Conservation (phyloP, 2,888 invertebrate genomes). For the Limnephilus auricula region DNA sequence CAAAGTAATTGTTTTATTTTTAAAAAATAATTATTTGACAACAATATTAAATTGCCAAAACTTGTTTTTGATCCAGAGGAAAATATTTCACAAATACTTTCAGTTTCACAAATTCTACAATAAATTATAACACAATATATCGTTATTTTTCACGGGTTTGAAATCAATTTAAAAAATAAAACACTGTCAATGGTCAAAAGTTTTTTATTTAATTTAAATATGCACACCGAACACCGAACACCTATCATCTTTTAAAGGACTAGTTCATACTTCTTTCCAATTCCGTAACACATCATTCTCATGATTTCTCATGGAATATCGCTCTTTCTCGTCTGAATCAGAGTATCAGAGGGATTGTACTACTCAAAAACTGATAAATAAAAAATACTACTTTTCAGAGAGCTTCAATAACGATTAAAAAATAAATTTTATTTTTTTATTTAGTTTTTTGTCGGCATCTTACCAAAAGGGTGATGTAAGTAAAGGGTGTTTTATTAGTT, state of each 20-base stretch:
- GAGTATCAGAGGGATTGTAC: neutral
- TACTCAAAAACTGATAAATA: neutral
- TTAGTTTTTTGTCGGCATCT: too few relatives aligned
- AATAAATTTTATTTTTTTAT: neutral
- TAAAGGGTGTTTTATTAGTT: neutral
- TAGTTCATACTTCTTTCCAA: conserved; percentile 10
- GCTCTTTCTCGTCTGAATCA: neutral
- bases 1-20: too few relatives aligned
- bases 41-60: too few relatives aligned
- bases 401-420: neutral
- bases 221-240: neutral
- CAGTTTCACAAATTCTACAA: too few relatives aligned
- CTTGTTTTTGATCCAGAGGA: too few relatives aligned
- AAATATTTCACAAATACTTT: too few relatives aligned
- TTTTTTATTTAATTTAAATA: conserved; percentile 20
- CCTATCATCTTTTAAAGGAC: conserved; percentile 3
- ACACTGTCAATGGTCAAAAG: conserved; percentile 1
- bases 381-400: neutral
- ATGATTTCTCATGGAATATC: neutral
- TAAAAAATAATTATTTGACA: too few relatives aligned
- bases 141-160: too few relatives aligned
- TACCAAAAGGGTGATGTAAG: neutral
- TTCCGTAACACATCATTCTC: neutral
- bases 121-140: too few relatives aligned
- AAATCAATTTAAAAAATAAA: neutral